Base-by-base conservation (phyloP, 2,888 invertebrate species). In the Syrphus vitripennis region DNA sequence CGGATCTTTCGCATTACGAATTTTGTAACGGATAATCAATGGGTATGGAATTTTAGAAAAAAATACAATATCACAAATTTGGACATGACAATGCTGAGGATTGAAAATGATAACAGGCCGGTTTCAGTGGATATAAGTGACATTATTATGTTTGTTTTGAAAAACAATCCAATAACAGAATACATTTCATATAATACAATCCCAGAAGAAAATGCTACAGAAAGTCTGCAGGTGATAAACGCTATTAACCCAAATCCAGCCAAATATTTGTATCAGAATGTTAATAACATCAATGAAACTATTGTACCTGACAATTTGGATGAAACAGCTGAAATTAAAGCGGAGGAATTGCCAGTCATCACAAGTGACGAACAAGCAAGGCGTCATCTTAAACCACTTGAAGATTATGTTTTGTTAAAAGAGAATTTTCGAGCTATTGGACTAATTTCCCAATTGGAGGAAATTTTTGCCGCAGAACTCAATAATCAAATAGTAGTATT, bases 361-460 rank as follows among this genome's bases (percentile, higher is more conserved):
- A 21, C 21, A 6, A 90, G 74, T 83, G 91, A 90, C 76, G 87
- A 83, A 31, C 90, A 92, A 77, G 92, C 90, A 0, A 80, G 90
- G 34, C 89, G 89, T n/a, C 77, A 91, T 40, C 88, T 92, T 0
- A 90, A 90, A 34, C 92, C 92, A 0, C 76, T 92, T 12, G 92
- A 92, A 55, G 92, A 92, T 4, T 92, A 91, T 45, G 91, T 90
- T 0, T 87, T 91, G 72, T 79, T 91, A 24, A 89, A 90, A 72
- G 91, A 91, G 59, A 91, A 92, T 74, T 91, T 90, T 87, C 90
- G 92, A 19, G 91, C 90, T 37, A 92, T 92, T 45, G 92, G 91
- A 3, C 83, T 92, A 34, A 89, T 92, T 24, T 88, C 90, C 3
- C 92, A 92, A 69, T 87, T 92, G 21, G 91, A 91, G 37, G 89